Base-by-base conservation (phyloP, 1,140 invertebrate genomes). In the Drosophila melanica region DNA sequence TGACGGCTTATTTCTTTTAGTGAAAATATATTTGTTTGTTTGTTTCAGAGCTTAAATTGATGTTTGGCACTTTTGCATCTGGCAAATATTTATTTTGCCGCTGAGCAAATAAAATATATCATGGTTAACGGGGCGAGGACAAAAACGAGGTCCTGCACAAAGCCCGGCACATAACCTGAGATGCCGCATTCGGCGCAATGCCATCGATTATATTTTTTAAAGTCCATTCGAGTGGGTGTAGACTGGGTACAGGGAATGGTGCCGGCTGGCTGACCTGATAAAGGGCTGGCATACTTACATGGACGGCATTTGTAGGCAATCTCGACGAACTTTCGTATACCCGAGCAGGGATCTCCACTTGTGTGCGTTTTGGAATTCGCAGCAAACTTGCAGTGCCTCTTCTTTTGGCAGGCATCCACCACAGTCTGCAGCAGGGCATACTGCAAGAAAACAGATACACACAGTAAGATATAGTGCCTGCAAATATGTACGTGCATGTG, bases 301-400 rank as follows among this genome's bases (percentile, higher is more conserved):
- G 97, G 97, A 93, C 96, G 94, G 93, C 97, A 98, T 93, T 98
- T 98, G 93, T 97, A 98, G 69, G 96, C 96, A 39, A 98, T 96
- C 93, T 98, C 96, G 77, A 98, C 95, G 92, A 97, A 98, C 92
- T 98, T 98, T 44, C 95, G 93, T 30, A 95, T 94, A 37, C 95
- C 95, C 20, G 97, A 96, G 92, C 97, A 98, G 0, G 97, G 97
- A 93, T 98, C 97, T 9, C 95, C 94, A 27, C 51, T 71, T 30
- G 95, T 95, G 90, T 97, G 96, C 39, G 95, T 95, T 86, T 95
- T 94, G 0, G 96, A 95, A 65, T 95, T 95, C 11, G 97, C 96
- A 90, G 96, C 95, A 90, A 98, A 96, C 89, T 96, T 96, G 93
- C 97, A 98, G 77, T 95, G 95, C 10, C 95, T 91, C 92, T 97